A percentile compares a stretch with the other conserved stretches of the same genome.
Evolutionary conservation across 2,888 invertebrate genomes (phyloP).

Genomic region (Aphidius colemani): DNA sequence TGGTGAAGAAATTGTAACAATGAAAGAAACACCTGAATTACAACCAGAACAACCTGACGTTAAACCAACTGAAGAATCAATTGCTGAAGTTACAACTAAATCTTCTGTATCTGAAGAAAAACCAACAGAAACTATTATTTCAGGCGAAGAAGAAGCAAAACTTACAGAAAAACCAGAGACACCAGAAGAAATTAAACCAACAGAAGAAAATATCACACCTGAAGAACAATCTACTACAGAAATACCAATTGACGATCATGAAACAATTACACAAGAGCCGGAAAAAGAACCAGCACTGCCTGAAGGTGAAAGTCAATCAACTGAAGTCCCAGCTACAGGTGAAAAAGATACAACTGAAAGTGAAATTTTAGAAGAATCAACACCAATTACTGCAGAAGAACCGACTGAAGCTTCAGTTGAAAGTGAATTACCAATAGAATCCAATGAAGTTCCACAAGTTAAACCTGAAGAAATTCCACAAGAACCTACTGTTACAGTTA

Average conservation of each 20-base stretch:
- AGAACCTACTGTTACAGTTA: background rate
- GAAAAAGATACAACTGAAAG: background rate
- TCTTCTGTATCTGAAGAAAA: slow-evolving; percentile 21
- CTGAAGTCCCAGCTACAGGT: background rate
- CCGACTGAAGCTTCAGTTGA: background rate
- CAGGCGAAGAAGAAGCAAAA: slow-evolving; percentile 15
- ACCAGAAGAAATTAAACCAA: slow-evolving; percentile 20
- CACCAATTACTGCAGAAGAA: background rate
- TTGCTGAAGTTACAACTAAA: slow-evolving; percentile 18
- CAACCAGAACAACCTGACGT: slow-evolving; percentile 19
- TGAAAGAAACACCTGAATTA: slow-evolving; percentile 19
- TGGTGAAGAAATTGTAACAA: slow-evolving; percentile 21
- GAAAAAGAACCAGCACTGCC: background rate
- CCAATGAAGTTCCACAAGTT: slow-evolving; percentile 1
- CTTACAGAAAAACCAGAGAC: slow-evolving; percentile 1
- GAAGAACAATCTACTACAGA: slow-evolving; percentile 17
- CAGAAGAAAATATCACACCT: slow-evolving; percentile 17
- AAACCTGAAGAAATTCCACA: slow-evolving; percentile 3
- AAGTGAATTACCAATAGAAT: background rate
- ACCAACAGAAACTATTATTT: slow-evolving; percentile 25
- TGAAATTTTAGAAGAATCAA: background rate
- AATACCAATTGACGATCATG: slow-evolving; percentile 5
- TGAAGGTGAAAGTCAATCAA: background rate
- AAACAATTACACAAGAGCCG: background rate
- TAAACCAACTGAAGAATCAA: slow-evolving; percentile 16